Evolutionary conservation across 2,888 invertebrate species (phyloP), one percentile per base, ranked within the genome.

Genomic region (Asteroscopus sphinx): DNA sequence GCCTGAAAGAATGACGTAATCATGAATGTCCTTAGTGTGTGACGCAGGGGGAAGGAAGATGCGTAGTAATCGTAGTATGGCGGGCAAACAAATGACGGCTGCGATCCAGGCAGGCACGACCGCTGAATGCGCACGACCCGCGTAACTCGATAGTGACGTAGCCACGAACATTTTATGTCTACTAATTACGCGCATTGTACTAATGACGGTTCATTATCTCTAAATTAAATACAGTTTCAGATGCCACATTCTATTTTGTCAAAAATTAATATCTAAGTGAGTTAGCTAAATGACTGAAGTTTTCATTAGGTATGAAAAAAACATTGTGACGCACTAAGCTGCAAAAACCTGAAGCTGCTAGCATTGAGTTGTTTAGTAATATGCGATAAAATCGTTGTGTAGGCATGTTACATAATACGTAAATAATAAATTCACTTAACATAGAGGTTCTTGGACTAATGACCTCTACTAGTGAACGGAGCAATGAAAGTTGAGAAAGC

Each of bases 41-140:
- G 86, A 87, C 86, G 85, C 77, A 81, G 67, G 58, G 86, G 83
- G 86, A 82, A 84, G 82, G 73, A 64, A 55, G 57, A 49, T 45
- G 51, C 64, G 48, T 33, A 33, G 45, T 60, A 49, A 44, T 49
- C 64, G 48, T 33, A 33, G 45, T 60, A 37, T 42, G 13, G 37
- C 28, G 42, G 30, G 56, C 48, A 61, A 61, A 60, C 37, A 21
- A 9, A 55, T 78, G 77, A 77, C 74, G 68, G 41, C 25, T 46
- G 46, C 13, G 42, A 46, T 75, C 62, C 71, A 56, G 73, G 17
- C 53, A 28, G 46, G 32, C 73, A 60, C 64, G 57, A 57, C 25
- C 65, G 45, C 55, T 30, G 46, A 45, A 47, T 57, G 52, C 54
- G 55, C 54, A 49, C 45, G 48, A 53, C 47, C 32, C n/a, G 35